A percentile compares a stretch with the other conserved stretches of the same genome.
Evolutionary conservation across 2,888 invertebrate genomes (phyloP).

Genomic region (Volucella zonaria): DNA sequence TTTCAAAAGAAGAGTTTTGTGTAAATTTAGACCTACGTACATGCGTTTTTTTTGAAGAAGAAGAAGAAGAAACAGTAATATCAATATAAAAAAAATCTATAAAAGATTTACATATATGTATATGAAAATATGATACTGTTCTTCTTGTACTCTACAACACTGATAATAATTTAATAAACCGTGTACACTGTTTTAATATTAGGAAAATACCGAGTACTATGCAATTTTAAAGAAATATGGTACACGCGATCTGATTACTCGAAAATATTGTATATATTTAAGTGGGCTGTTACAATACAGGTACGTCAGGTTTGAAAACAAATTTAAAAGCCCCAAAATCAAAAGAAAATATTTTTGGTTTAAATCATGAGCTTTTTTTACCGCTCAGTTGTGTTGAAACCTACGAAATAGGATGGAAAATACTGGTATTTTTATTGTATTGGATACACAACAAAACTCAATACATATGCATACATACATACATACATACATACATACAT

Average conservation of each 20-base stretch:
- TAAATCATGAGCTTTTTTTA: neutral
- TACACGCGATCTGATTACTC: no score
- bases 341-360: neutral
- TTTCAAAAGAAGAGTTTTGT: no score
- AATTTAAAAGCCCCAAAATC: neutral
- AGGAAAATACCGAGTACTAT: no score
- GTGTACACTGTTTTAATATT: no score
- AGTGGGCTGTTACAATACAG: no score
- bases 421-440: no score
- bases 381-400: neutral
- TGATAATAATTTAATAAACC: no score
- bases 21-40: neutral
- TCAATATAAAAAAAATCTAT: neutral
- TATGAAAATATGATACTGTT: neutral
- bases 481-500: slow-evolving; percentile 22
- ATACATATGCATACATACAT: slow-evolving; percentile 18
- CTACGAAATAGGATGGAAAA: neutral
- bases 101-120: neutral
- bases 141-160: no score
- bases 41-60: no score
- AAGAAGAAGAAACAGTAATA: neutral
- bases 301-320: neutral
- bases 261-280: no score
- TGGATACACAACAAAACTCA: slow-evolving; percentile 9
- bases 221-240: no score